Evolutionary conservation across 35 echinoderm and acorn worm species (phyloP).

Genomic region (Apostichopus japonicus): DNA sequence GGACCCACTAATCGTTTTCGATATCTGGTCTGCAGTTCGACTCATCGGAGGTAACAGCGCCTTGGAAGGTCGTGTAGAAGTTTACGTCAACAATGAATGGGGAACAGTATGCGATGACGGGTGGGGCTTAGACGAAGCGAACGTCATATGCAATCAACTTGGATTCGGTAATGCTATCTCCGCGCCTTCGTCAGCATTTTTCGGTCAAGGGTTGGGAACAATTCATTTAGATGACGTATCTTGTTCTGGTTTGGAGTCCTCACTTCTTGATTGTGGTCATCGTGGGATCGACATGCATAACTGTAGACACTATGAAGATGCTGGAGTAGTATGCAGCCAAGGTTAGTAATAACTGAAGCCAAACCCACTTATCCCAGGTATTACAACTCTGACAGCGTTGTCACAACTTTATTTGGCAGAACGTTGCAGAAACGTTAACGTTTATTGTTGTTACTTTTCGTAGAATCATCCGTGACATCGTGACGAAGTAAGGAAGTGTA

Average conservation of each 20-base stretch:
- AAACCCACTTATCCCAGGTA: too few relatives aligned
- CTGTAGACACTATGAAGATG: slow-evolving; percentile 69
- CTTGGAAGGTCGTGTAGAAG: slow-evolving; percentile 43
- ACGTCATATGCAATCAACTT: slow-evolving; percentile 34
- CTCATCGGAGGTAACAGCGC: neutral
- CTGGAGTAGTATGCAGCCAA: slow-evolving; percentile 57
- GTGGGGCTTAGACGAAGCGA: slow-evolving; percentile 16
- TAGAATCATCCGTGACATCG: neutral
- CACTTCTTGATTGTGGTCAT: slow-evolving; percentile 35
- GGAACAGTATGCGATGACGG: slow-evolving; percentile 32
- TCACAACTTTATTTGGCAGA: too few relatives aligned
- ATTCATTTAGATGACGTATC: slow-evolving; percentile 67
- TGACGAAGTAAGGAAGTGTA: too few relatives aligned
- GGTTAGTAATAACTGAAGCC: neutral
- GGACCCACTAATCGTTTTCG: too few relatives aligned
- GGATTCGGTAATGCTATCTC: neutral
- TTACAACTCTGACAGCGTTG: too few relatives aligned
- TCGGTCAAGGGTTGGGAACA: slow-evolving; percentile 51
- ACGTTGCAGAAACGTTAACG: too few relatives aligned
- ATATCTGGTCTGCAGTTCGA: neutral
- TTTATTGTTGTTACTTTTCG: neutral
- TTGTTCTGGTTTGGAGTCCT: slow-evolving; percentile 47
- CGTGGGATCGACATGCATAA: slow-evolving; percentile 54
- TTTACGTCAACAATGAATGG: neutral
- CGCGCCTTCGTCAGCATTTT: neutral